A percentile compares a stretch with the other conserved stretches of the same genome.
These are phyloP conservation scores for Rhopalosiphum padi DNA, from an alignment of 1,140 invertebrate species.

Conservation along the genomic window DNA sequence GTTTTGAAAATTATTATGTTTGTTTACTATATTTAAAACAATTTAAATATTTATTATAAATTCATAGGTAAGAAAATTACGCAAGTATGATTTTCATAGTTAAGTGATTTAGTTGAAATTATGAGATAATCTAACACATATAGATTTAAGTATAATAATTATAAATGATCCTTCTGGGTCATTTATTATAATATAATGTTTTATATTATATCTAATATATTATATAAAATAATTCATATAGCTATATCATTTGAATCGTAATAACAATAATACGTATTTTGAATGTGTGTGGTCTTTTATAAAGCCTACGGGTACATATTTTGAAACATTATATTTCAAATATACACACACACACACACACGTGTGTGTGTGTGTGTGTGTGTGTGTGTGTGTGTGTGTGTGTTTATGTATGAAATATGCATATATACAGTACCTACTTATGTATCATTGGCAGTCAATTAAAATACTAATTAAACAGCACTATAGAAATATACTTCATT, in stretches of 20 bases:
- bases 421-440: not conserved
- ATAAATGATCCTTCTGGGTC: not conserved
- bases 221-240: not conserved
- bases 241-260: constrained; percentile 2
- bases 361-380: not conserved
- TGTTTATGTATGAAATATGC: not conserved
- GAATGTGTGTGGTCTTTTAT: constrained; percentile 26
- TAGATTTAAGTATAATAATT: not conserved
- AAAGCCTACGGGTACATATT: not conserved
- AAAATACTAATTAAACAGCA: constrained; percentile 11
- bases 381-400: not conserved
- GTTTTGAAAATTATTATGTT: not conserved
- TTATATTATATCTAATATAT: not conserved
- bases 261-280: not conserved
- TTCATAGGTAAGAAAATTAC: not conserved
- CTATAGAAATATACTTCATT: not conserved
- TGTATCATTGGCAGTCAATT: not conserved
- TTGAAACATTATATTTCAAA: constrained; percentile 5
- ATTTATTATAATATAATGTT: not conserved
- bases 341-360: not conserved
- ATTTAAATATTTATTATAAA: not conserved
- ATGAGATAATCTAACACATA: no score
- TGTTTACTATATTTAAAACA: not conserved
- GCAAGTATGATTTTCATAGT: not conserved
- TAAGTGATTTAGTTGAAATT: not conserved